Evolutionary conservation across 1,140 invertebrate species (phyloP), one percentile per base, ranked within the genome.

Genomic region (Eumaeus atala): DNA sequence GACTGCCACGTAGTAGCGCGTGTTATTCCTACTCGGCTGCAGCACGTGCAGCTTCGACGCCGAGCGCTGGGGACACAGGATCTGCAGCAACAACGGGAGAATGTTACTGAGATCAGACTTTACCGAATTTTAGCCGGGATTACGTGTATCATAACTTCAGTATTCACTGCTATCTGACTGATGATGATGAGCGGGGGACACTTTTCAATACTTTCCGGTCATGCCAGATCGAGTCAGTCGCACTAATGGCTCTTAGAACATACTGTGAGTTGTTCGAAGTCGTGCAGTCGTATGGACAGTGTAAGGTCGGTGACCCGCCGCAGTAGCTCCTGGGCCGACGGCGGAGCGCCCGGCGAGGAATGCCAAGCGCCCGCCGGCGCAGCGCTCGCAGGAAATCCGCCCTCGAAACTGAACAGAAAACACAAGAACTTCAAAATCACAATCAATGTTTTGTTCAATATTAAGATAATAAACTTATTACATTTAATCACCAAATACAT

Each of bases 41-140:
- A 95, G 74, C 9, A 91, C 88, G 59, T 95, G 88, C n/a, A 95
- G 75, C 74, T 92, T 93, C 21, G 90, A 90, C 52, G 90, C 90
- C n/a, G 91, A 90, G 60, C 90, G 89, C 76, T 91, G 91, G 12
- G 93, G 93, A 60, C 92, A 92, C n/a, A 93, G 89, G 1, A 94
- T 91, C 60, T 86, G 60, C 34, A 44, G 36, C 6, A 6, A 28
- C 21, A 28, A 28, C 3, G 21, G 16, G 34, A n/a, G n/a, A n/a
- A n/a, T n/a, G n/a, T n/a, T n/a, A n/a, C n/a, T n/a, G n/a, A n/a
- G n/a, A n/a, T n/a, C n/a, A n/a, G n/a, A n/a, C n/a, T n/a, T n/a
- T n/a, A n/a, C n/a, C n/a, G n/a, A n/a, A n/a, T n/a, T n/a, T n/a
- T n/a, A n/a, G n/a, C n/a, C n/a, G n/a, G n/a, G n/a, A n/a, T n/a